Base-by-base conservation (phyloP, 2,113 vertebrate species). In the Pollachius pollachius region DNA sequence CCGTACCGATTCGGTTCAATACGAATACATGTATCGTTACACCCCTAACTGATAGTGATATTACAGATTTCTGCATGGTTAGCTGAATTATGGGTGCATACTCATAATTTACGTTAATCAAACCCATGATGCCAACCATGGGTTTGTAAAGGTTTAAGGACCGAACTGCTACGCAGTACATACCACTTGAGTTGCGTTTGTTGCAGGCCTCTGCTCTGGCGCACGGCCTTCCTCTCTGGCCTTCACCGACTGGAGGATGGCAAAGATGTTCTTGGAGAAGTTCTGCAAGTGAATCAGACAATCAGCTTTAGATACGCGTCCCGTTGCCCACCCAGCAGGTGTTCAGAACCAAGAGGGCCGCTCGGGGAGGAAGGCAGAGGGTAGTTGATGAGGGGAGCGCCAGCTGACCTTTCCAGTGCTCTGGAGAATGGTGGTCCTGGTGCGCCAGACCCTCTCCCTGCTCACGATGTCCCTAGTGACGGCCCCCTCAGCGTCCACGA, bases 241-340 rank as follows among this genome's bases (percentile, higher is more conserved):
- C 92, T 99, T 99, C 58, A 99, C 97, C 0, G 97, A 99, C 65
- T 99, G 97, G 84, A 99, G 95, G 87, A 98, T 99, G 64, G 97
- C 96, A 92, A 99, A 99, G 82, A 98, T 98, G 85, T 97, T 99
- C 91, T 98, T 99, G 78, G 97, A 97, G 86, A 99, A 99, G 80
- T 98, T 98, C 97, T 99, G 85, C 41, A 48, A 48, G 41, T 2
- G 12, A 48, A 48, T 12, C 8, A 48, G 41, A 48, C 41, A 7
- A 48, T 9, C 12, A 48, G 41, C 41, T 34, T 34, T 34, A 34
- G 30, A 34, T 34, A 4, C 30, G 30, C 41, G 0, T 48, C 8
- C 41, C 41, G 41, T 48, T 48, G 3, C 37, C 37, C 5, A 41
- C 37, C 37, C 27, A 27, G 27, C 27, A 13, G 15, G 54, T n/a